Base-by-base conservation (phyloP, 2,797 vertebrate genomes). In the Lates japonicus region DNA sequence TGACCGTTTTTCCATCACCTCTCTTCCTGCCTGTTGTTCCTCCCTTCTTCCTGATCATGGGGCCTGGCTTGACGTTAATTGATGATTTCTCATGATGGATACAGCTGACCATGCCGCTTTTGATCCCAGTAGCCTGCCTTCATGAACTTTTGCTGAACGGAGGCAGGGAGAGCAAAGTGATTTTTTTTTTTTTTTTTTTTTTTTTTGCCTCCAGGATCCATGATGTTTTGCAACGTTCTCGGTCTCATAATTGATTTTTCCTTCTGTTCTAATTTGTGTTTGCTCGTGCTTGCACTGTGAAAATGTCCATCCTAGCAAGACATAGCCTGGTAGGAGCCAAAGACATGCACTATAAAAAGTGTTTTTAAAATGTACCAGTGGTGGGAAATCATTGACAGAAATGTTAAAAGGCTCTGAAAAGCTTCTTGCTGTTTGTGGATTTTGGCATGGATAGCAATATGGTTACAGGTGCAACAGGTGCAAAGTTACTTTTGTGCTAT, bases 41-140 rank as follows among this genome's bases (percentile, higher is more conserved):
- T 25, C 19, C 46, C 2, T 1, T 5, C 60, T 16, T 35, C 37
- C 60, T 19, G 6, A 79, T 81, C 57, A 67, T 5, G 2, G 31
- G 69, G 48, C 68, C 44, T 74, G n/a, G 22, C n/a, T n/a, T 61
- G 54, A 61, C 55, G 73, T 65, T 80, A 83, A 85, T 67, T 74
- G 42, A 71, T 49, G 68, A 80, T 52, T 78, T n/a, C n/a, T 67
- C 12, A 29, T 70, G 79, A 78, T 59, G 39, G 64, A 61, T 52
- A 16, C 72, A 58, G 60, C 62, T 72, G 62, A 87, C 63, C 19
- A 20, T 7, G 11, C 51, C 0, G 22, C 62, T n/a, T 83, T 75
- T 84, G 39, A 81, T 85, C 66, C 58, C 58, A n/a, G n/a, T n/a
- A 57, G 22, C 70, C 65, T 65, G 70, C 68, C 7, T 73, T 61